Percentiles rank a stretch among this genome's conserved stretches.
Conservation (phyloP, 2,888 invertebrate genomes). For the Herminia tarsipennalis region DNA sequence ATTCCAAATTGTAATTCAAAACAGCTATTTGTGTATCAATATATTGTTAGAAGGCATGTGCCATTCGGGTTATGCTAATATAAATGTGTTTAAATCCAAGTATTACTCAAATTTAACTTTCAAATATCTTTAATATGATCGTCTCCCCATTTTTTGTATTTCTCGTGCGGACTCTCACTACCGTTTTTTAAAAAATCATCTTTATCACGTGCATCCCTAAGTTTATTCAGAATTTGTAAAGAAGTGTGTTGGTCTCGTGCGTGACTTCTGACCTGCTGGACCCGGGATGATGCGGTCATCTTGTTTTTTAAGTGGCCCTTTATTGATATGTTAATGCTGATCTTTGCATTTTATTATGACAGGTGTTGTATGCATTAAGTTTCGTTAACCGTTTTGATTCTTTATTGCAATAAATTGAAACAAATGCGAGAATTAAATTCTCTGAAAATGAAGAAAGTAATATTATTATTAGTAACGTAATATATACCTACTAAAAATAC, state of each 20-base stretch:
- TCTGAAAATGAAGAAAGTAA: too few relatives aligned
- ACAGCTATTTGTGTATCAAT: constrained; percentile 15
- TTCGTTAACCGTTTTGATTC: too few relatives aligned
- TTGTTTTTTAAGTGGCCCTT: constrained; percentile 35
- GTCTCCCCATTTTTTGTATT: constrained; percentile 43
- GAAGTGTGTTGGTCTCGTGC: constrained; percentile 48
- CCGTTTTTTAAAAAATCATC: constrained; percentile 46
- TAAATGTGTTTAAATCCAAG: constrained; percentile 26
- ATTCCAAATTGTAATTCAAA: too few relatives aligned
- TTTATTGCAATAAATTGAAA: too few relatives aligned
- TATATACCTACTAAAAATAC: too few relatives aligned
- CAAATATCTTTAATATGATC: constrained; percentile 35
- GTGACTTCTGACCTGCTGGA: constrained; percentile 43
- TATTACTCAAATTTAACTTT: constrained; percentile 40
- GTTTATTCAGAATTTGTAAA: constrained; percentile 41
- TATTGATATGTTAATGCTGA: constrained; percentile 38
- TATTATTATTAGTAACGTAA: too few relatives aligned
- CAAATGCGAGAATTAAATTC: too few relatives aligned
- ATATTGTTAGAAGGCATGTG: constrained; percentile 23
- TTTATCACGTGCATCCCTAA: constrained; percentile 44
- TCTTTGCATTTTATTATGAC: constrained; percentile 26
- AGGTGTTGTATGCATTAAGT: too few relatives aligned
- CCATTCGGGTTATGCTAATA: constrained; percentile 40
- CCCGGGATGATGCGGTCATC: constrained; percentile 49
- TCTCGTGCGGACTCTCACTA: constrained; percentile 46